Conservation (phyloP, 2,113 vertebrate genomes). For the Leptosomus discolor region DNA sequence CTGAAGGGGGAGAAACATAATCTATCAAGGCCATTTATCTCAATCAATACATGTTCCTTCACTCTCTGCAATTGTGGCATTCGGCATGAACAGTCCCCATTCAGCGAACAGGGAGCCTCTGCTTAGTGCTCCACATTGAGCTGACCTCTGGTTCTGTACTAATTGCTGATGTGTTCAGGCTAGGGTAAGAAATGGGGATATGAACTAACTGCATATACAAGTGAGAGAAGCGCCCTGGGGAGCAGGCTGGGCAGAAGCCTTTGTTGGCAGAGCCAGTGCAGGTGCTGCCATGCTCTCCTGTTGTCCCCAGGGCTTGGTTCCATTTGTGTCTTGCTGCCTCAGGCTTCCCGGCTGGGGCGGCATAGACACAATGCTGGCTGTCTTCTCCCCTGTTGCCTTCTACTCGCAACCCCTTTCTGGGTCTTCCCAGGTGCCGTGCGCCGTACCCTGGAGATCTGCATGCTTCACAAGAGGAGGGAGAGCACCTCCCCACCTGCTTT, state of each 20-base stretch:
- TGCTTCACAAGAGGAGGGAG: not conserved
- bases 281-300: rapidly evolving
- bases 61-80: rapidly evolving
- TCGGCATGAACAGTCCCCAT: not conserved
- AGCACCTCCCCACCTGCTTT: not conserved
- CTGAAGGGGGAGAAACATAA: not conserved
- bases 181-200: not conserved
- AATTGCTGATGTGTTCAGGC: not conserved
- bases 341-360: not conserved
- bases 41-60: not conserved
- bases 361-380: not conserved
- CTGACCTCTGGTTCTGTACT: not conserved
- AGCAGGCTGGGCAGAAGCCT: not conserved
- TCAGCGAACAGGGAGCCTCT: not conserved
- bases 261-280: rapidly evolving
- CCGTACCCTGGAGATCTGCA: not conserved
- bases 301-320: not conserved
- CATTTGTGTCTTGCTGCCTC: not conserved
- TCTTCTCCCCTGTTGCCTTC: not conserved
- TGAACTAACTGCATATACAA: rapidly evolving
- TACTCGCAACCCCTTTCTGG: not conserved
- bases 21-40: not conserved
- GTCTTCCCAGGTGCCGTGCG: not conserved
- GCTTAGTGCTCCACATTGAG: not conserved
- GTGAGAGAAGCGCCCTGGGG: not conserved